These are phyloP conservation scores for Nibea albiflora DNA, from an alignment of 2,113 vertebrate species.

Conservation along the genomic window DNA sequence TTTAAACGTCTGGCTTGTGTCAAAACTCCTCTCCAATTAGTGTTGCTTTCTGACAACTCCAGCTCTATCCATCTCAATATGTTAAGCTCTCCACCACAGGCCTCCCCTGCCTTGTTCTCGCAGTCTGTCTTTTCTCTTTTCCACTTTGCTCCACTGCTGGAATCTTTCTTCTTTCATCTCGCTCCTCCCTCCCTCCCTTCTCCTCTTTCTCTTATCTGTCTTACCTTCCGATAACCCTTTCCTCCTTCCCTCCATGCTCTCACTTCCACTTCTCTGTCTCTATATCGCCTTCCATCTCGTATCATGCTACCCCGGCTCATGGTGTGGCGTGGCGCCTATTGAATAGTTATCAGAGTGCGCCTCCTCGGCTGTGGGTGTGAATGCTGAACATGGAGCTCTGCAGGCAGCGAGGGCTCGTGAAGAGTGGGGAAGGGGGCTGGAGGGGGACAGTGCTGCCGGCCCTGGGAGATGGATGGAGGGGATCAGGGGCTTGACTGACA, in stretches of 20 bases:
- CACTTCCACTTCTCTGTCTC: neutral
- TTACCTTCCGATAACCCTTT: constrained; percentile 43
- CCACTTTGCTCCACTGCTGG: neutral
- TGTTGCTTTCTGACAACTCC: constrained; percentile 49
- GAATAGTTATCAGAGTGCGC: constrained; percentile 62
- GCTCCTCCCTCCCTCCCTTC: neutral
- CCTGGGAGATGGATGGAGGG: constrained; percentile 60
- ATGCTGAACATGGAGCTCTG: constrained; percentile 64
- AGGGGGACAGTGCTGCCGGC: constrained; percentile 13
- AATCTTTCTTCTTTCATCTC: constrained; percentile 10
- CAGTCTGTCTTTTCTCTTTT: neutral
- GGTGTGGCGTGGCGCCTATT: neutral
- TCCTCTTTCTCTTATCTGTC: constrained; percentile 18
- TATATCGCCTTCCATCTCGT: constrained; percentile 39
- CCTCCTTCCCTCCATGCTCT: constrained; percentile 14
- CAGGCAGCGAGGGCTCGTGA: neutral
- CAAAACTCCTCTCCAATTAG: constrained; percentile 61
- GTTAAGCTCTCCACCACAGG: constrained; percentile 3
- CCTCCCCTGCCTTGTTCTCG: neutral
- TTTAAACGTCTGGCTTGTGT: constrained; percentile 29
- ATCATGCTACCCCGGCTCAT: constrained; percentile 20
- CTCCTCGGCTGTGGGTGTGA: constrained; percentile 52
- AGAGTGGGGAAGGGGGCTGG: neutral
- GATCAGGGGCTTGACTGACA: constrained; percentile 72
- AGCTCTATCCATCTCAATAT: constrained; percentile 22